Conservation (phyloP, 2,797 vertebrate species). For the Pseudochaenichthys georgianus region DNA sequence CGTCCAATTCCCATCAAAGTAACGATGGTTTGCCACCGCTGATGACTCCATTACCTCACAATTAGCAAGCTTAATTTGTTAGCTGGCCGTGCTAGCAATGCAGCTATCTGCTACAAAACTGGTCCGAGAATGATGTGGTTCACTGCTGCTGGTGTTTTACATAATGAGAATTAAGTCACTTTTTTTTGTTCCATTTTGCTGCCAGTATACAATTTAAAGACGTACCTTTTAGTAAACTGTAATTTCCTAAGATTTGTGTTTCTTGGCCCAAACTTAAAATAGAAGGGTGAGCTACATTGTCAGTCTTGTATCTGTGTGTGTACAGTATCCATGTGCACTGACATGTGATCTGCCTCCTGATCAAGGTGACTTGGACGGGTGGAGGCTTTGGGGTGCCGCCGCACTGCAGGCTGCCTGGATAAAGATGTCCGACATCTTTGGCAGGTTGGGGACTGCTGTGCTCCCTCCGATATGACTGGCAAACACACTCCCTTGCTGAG, state of each 20-base stretch:
- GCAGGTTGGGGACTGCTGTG: constrained; percentile 60
- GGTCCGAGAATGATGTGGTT: neutral
- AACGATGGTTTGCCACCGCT: neutral
- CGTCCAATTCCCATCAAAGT: constrained; percentile 4
- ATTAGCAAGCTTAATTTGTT: constrained; percentile 1
- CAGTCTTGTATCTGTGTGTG: neutral
- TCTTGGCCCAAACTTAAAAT: constrained; percentile 5
- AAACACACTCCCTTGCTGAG: constrained; percentile 40
- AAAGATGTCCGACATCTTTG: constrained; percentile 59
- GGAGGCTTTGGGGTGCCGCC: constrained; percentile 35
- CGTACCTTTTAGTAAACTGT: neutral
- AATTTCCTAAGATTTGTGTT: neutral
- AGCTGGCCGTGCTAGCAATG: neutral
- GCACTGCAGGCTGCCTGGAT: constrained; percentile 42
- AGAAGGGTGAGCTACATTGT: constrained; percentile 20
- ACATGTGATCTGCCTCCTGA: constrained; percentile 52
- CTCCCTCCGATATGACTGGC: constrained; percentile 55
- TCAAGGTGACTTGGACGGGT: constrained; percentile 54
- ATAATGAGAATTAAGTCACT: neutral
- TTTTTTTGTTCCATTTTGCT: neutral
- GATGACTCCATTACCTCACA: constrained; percentile 18
- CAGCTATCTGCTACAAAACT: neutral
- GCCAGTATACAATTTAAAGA: constrained; percentile 3
- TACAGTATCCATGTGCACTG: constrained; percentile 1
- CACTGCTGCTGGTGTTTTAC: constrained; percentile 2